A percentile compares a stretch with the other conserved stretches of the same genome.
These are phyloP conservation scores for Pholis gunnellus DNA, from an alignment of 2,113 vertebrate species.

Conservation along the genomic window DNA sequence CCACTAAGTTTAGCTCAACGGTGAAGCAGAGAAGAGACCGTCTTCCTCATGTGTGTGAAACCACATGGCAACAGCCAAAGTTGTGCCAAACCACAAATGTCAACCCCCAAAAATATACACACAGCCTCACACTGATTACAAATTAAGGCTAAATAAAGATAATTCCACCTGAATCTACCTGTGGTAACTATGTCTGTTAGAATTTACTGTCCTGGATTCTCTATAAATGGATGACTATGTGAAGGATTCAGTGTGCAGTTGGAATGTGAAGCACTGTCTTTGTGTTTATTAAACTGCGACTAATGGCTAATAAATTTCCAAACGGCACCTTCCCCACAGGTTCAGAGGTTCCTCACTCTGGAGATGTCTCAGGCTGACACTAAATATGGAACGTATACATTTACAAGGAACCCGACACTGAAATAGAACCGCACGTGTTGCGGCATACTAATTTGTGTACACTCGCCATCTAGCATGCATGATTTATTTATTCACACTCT, in stretches of 20 bases:
- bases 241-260: constrained; percentile 12
- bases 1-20: constrained; percentile 74
- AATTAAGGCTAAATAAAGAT: background rate
- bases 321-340: constrained; percentile 41
- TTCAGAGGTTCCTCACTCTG: constrained; percentile 4
- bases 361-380: constrained; percentile 9
- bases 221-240: constrained; percentile 26
- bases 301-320: constrained; percentile 56
- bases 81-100: background rate
- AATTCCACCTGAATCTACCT: background rate
- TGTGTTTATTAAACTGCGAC: constrained; percentile 55
- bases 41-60: constrained; percentile 50
- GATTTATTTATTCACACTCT: constrained; percentile 63
- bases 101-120: background rate
- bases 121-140: background rate
- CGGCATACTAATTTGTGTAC: constrained; percentile 47
- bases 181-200: background rate
- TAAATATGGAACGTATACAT: constrained; percentile 49
- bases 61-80: constrained; percentile 23
- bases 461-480: constrained; percentile 18
- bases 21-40: constrained; percentile 46
- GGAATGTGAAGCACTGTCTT: constrained; percentile 29
- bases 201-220: constrained; percentile 1
- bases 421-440: constrained; percentile 55
- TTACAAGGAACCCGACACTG: constrained; percentile 42